Conservation (phyloP, 1,140 invertebrate species). For the Drosophila nigromelanica region DNA sequence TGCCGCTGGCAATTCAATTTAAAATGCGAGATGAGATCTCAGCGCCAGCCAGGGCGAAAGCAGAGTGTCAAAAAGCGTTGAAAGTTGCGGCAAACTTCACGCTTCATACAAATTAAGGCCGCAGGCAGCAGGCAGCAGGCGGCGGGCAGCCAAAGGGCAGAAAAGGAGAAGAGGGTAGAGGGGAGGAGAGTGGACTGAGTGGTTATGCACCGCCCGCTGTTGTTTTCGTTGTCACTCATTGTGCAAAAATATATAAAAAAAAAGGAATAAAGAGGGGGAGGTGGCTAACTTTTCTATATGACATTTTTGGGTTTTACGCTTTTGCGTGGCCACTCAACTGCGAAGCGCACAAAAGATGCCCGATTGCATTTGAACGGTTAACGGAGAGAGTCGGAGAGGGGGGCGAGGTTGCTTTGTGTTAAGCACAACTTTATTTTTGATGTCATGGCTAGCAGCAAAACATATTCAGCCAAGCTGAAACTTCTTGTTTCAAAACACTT, state of each 20-base stretch:
- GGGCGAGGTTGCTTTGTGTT: constrained; percentile 14
- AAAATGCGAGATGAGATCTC: constrained; percentile 62
- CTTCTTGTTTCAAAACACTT: constrained; percentile 44
- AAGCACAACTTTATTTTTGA: constrained; percentile 62
- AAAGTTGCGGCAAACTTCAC: constrained; percentile 78
- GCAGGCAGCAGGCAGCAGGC: constrained; percentile 42
- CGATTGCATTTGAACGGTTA: constrained; percentile 58
- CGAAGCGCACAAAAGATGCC: constrained; percentile 77
- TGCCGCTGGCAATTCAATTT: constrained; percentile 82
- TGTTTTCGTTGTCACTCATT: constrained; percentile 82
- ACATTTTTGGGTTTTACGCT: constrained; percentile 78
- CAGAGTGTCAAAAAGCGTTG: constrained; percentile 56
- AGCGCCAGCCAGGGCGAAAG: neutral
- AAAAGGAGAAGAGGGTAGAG: too few species aligned
- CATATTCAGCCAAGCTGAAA: constrained; percentile 72
- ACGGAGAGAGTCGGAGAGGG: neutral
- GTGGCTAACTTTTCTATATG: constrained; percentile 65
- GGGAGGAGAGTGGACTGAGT: constrained; percentile 29
- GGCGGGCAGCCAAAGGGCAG: constrained; percentile 8
- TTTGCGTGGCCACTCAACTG: constrained; percentile 82
- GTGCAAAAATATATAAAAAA: constrained; percentile 51
- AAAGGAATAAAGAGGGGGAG: constrained; percentile 17
- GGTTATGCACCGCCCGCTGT: constrained; percentile 74
- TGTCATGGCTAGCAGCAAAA: constrained; percentile 57
- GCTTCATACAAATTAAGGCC: constrained; percentile 77